phyloP scores from a whole-genome alignment of 1,140 invertebrate genomes.

The Cydia amplana region DNA sequence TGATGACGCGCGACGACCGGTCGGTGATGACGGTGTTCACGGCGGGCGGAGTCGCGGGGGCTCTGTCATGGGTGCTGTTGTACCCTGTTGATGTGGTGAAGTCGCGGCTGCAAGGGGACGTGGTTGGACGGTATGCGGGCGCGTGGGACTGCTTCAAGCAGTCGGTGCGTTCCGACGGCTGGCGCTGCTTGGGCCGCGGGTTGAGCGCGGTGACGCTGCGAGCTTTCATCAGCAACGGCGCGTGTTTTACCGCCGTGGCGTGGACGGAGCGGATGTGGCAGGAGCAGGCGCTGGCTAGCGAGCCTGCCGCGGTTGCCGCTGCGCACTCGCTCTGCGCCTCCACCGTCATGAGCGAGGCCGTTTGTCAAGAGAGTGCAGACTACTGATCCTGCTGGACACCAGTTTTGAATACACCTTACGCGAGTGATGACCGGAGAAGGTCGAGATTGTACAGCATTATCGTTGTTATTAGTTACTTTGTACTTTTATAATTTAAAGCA shows the following conservation, averaged over 20 bases:
- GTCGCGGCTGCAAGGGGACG: conserved; percentile 91
- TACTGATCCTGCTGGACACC: conserved; percentile 1
- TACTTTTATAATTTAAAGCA: conserved; percentile 10
- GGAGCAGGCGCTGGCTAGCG: conserved; percentile 54
- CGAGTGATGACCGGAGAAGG: conserved; percentile 8
- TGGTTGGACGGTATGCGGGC: conserved; percentile 82
- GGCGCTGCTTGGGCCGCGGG: conserved; percentile 84
- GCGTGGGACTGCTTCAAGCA: conserved; percentile 86
- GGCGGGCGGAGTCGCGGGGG: conserved; percentile 91
- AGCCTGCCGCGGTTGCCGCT: conserved; percentile 40
- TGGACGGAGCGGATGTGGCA: conserved; percentile 80
- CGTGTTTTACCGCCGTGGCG: conserved; percentile 92
- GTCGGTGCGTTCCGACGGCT: conserved; percentile 85
- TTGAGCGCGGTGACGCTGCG: conserved; percentile 88
- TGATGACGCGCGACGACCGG: conserved; percentile 79
- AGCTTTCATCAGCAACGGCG: conserved; percentile 96
- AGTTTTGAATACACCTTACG: neutral
- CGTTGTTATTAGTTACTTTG: conserved; percentile 5
- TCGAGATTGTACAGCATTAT: conserved; percentile 11
- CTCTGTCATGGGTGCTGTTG: conserved; percentile 89
- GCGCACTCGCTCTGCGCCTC: conserved; percentile 55
- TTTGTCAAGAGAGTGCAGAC: conserved; percentile 65
- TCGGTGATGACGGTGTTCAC: conserved; percentile 82
- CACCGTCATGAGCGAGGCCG: conserved; percentile 61
- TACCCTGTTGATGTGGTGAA: conserved; percentile 96